Percentiles rank a stretch among this genome's conserved stretches.
These are phyloP conservation scores for Polypedilum vanderplanki DNA, from an alignment of 1,140 invertebrate genomes.

Conservation along the genomic window DNA sequence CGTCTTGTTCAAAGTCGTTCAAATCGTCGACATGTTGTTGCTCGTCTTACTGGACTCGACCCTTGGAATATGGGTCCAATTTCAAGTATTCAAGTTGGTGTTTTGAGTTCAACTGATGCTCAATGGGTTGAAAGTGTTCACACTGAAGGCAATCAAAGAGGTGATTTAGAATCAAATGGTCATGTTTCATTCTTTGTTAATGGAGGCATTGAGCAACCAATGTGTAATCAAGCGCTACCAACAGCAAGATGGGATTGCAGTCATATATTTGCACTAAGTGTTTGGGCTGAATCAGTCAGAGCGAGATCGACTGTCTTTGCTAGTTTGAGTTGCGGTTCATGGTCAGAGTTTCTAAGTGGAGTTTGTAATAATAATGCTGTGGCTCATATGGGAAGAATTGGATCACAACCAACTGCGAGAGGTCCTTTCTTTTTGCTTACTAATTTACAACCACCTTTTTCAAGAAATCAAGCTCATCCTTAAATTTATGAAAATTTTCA, in stretches of 20 bases:
- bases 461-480: too few species aligned
- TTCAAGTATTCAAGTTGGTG: neutral
- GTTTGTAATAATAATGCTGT: neutral
- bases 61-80: neutral
- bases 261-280: neutral
- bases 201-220: neutral
- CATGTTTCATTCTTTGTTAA: neutral
- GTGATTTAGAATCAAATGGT: neutral
- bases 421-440: too few species aligned
- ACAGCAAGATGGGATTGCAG: neutral
- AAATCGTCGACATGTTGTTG: neutral
- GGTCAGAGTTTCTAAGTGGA: too few species aligned
- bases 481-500: too few species aligned
- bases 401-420: too few species aligned
- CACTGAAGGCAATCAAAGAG: neutral
- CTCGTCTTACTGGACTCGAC: neutral
- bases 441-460: too few species aligned
- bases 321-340: neutral
- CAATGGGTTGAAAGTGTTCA: neutral
- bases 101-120: neutral
- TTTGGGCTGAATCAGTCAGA: neutral
- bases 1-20: neutral
- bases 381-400: neutral
- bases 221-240: neutral
- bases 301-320: neutral